Base-by-base conservation (phyloP, 2,888 invertebrate genomes). In the Parochlus steinenii region DNA sequence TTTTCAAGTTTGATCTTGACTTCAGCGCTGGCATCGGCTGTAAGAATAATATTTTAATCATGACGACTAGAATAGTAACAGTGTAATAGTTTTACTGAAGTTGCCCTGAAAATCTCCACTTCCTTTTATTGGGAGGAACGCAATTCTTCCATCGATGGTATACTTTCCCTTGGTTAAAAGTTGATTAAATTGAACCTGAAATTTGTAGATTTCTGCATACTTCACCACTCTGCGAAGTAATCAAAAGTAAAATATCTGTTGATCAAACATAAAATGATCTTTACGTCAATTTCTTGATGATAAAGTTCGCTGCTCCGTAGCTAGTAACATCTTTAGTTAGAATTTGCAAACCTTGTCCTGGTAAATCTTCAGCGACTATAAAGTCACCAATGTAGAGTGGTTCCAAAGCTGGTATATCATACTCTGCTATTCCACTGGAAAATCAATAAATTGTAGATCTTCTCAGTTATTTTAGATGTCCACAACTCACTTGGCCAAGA, bases 71-170 rank as follows among this genome's bases (percentile, higher is more conserved):
- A 34, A n/a, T 7, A 5, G 8, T 23, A 17, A 24, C 31, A 19
- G 53, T 53, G 63, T 64, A n/a, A n/a, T n/a, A n/a, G n/a, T n/a
- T n/a, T n/a, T n/a, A n/a, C n/a, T 67, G 39, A 69, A 59, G 47
- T 69, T 69, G 2, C 64, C 65, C 35, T 48, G 50, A 43, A 69
- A 50, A 11, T 61, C 58, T 1, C 71, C 71, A 20, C 56, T 56
- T 27, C 69, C 69, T 31, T 56, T 57, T 6, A 71, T 54, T 5
- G 64, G 64, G 18, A 71, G 45, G 19, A 67, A 45, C 5, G 69
- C 46, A 17, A 71, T 47, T 41, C 61, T 61, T 5, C 68, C 69
- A 44, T 66, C n/a, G n/a, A n/a, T n/a, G n/a, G n/a, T n/a, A n/a
- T n/a, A n/a, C n/a, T n/a, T n/a, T n/a, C n/a, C n/a, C n/a, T n/a